Evolutionary conservation across 2,797 vertebrate species (phyloP), one percentile per base, ranked within the genome.

Genomic region (Glyptemys insculpta): DNA sequence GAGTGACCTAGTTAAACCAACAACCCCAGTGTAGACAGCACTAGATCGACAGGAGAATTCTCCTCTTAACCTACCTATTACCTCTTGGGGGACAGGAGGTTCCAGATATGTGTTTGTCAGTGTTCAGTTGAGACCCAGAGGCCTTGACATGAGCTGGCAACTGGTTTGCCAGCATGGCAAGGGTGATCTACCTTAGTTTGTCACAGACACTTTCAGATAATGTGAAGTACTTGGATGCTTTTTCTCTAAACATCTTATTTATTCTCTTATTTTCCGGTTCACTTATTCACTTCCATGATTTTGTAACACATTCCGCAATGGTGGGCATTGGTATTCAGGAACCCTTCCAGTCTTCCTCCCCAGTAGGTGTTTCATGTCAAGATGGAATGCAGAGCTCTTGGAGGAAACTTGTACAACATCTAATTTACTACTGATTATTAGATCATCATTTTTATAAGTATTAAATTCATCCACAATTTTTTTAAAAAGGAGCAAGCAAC

Each of bases 361-460:
- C 50, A 29, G 3, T 47, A 8, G 15, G 21, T 19, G 21, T 72
- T 0, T 0, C 65, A 15, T 18, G 0, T 79, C 44, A 86, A 3
- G 29, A n/a, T 79, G 27, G 79, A 25, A 93, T 34, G 1, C 92
- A 76, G 4, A 89, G 87, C 31, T 87, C 31, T 83, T 91, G 65
- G 11, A 34, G 25, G 1, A 49, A 57, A 79, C 10, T 78, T 87
- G 31, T 27, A 82, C n/a, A 84, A 91, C 57, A 62, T 76, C n/a
- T 74, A 25, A 37, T 11, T 74, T 74, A 74, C 10, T n/a, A 37
- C n/a, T 68, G n/a, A 37, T 18, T 68, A 68, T 47, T 49, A 78
- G 19, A 21, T 37, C n/a, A 11, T 72, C 11, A 41, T 72, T 72
- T 72, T 9, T n/a, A 18, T 47, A 14, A 29, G 15, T 78, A 78